Base-by-base conservation (phyloP, 1,140 invertebrate species). In the Penaeus chinensis region DNA sequence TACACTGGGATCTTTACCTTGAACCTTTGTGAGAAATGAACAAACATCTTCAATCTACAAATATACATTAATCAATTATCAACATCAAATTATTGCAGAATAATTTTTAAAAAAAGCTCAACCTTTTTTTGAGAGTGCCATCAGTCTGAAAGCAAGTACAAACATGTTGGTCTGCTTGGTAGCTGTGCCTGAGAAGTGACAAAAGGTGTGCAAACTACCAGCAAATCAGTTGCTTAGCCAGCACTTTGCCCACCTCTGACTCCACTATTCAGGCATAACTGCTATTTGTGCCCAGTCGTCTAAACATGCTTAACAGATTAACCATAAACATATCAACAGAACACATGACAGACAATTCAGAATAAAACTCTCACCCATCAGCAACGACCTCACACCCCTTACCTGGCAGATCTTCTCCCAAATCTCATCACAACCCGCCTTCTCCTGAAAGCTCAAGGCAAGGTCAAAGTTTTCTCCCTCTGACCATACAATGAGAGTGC, bases 351-450 rank as follows among this genome's bases (percentile, higher is more conserved):
- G 47, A 85, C 19, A 65, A n/a, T 24, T 37, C 47, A 77, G 8
- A 54, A 79, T 20, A 87, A 37, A 63, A 65, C 7, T 11, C 7
- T 16, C 37, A n/a, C 22, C 8, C n/a, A 32, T 27, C n/a, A 24
- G 19, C 71, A 74, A 74, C 24, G 0, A 11, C 18, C 18, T n/a
- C n/a, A 74, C 11, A 66, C 32, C n/a, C 24, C 2, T 71, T 93
- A 97, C 97, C 94, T 99, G 96, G 93, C 99, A 99, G 91, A 99
- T 99, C 93, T 99, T 99, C 91, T 99, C 98, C 99, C 99, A 99
- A 91, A 99, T 99, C 93, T 99, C 99, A 95, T 99, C 98, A 94
- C 99, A 99, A 92, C 99, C 99, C 88, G 96, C 97, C 93, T 99
- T 99, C 93, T 99, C 99, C 95, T 99, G 99, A 94, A 99, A 99